Conservation (phyloP, 1,140 invertebrate species). For the Pissodes strobi region DNA sequence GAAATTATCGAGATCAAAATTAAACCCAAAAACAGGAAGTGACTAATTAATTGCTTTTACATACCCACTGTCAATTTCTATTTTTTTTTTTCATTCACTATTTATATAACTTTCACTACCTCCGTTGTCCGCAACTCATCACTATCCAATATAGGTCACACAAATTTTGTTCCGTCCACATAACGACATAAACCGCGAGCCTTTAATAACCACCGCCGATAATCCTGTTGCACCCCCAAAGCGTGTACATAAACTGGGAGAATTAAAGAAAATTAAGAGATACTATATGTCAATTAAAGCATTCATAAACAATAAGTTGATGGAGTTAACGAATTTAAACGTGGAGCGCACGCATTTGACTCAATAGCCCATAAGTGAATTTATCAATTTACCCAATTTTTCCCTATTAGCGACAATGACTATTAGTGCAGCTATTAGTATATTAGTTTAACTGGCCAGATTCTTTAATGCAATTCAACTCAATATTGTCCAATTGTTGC, state of each 20-base stretch:
- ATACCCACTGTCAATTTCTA: background rate
- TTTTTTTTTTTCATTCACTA: background rate
- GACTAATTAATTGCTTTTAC: too few species aligned
- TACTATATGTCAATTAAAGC: conserved; percentile 46
- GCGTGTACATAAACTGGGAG: conserved; percentile 31
- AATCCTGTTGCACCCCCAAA: conserved; percentile 35
- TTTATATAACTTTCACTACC: background rate
- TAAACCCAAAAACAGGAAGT: too few species aligned
- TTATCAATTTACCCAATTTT: conserved; percentile 60
- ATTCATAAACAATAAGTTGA: conserved; percentile 47
- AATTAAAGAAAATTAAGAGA: conserved; percentile 45
- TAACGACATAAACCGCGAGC: too few species aligned
- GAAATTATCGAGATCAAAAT: too few species aligned
- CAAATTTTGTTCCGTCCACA: too few species aligned
- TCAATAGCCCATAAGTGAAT: conserved; percentile 56
- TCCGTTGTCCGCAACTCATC: too few species aligned
- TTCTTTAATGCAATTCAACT: conserved; percentile 57
- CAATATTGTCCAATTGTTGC: conserved; percentile 57
- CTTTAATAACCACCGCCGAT: too few species aligned
- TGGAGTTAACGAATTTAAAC: conserved; percentile 45
- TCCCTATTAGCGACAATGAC: conserved; percentile 57
- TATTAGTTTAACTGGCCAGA: conserved; percentile 56
- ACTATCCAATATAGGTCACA: too few species aligned
- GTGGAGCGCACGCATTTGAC: conserved; percentile 48
- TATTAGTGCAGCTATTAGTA: conserved; percentile 57